Evolutionary conservation across 2,113 vertebrate species (phyloP), one percentile per base, ranked within the genome.

Genomic region (Atlantisia rogersi): DNA sequence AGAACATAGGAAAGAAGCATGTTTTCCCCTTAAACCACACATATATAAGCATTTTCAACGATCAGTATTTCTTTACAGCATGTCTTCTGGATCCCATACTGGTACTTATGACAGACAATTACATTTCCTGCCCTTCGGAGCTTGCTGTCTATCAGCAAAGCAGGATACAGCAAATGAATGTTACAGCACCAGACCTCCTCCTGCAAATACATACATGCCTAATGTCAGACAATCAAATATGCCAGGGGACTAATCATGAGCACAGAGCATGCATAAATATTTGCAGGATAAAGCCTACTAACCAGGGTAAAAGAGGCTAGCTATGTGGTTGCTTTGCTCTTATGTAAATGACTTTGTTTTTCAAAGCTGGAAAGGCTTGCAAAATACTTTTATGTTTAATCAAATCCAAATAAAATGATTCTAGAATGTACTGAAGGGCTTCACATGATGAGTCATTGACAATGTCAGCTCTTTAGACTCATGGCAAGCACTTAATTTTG

Each of bases 351-450:
- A 97, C 86, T 97, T 97, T 97, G 95, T 95, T 97, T 97, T 97
- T 95, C 94, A 96, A 95, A 94, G 95, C 95, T 92, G 96, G 78
- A 96, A 96, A 94, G 59, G 92, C 95, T 96, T 94, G 94, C 93
- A 97, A 95, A 97, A 97, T 88, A 97, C 84, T 98, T 98, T 97
- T 40, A 89, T 96, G 94, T 97, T 95, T 98, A 97, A 98, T 97
- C 94, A 95, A 98, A 98, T 96, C 97, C 95, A 97, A 98, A 98
- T 95, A 97, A 97, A 97, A 96, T 79, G 40, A 97, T 96, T 97
- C 95, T 94, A 94, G 81, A 94, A 60, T 39, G 37, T 96, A 96
- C 97, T 91, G 96, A 98, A 95, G 92, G 92, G 94, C 52, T 96
- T 97, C 96, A 97, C 95, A 97, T 92, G 96, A 96, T 91, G 97